Percentiles rank a stretch among this genome's conserved stretches.
Conservation (phyloP, 2,113 vertebrate genomes). For the Candoia aspera region DNA sequence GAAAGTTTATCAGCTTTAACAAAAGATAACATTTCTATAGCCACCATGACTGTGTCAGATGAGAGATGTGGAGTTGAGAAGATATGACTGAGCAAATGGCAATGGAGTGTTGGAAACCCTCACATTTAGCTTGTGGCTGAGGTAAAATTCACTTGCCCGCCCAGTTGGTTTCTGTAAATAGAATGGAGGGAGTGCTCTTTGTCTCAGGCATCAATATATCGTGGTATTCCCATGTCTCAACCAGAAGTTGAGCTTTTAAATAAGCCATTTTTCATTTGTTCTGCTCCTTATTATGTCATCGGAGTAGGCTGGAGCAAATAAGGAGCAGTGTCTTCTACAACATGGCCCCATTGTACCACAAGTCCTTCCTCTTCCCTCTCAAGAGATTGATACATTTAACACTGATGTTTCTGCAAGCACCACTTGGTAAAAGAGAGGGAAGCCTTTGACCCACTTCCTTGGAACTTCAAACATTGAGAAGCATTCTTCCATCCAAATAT, state of each 20-base stretch:
- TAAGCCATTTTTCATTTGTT: neutral
- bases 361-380: neutral
- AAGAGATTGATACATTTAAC: no score
- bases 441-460: neutral
- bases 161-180: neutral
- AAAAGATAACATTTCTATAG: constrained; percentile 12
- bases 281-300: neutral
- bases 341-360: neutral
- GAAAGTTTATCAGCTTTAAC: constrained; percentile 5
- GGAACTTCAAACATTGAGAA: neutral
- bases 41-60: neutral
- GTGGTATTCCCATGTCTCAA: neutral
- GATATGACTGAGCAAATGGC: neutral
- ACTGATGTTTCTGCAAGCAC: neutral
- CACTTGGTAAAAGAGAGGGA: neutral
- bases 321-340: neutral
- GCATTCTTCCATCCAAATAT: neutral
- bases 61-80: neutral
- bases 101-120: neutral
- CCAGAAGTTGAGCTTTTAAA: neutral
- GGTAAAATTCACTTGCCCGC: neutral
- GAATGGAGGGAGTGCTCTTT: neutral
- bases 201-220: neutral
- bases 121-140: neutral
- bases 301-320: neutral